phyloP scores from a whole-genome alignment of 2,888 invertebrate genomes.

The Colostygia pectinataria region DNA sequence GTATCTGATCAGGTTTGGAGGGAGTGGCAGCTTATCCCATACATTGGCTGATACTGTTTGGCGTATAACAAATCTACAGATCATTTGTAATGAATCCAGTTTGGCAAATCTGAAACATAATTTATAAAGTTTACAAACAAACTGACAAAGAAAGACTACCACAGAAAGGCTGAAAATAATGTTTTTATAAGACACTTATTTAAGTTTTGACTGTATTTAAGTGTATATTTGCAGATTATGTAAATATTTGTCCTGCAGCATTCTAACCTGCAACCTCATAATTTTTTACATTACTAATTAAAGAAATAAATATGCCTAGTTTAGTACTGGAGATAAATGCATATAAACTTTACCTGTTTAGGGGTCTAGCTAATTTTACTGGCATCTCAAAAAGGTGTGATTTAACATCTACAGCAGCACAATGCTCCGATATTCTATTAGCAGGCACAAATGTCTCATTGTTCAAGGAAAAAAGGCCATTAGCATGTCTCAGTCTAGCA shows the following conservation, averaged over 20 bases:
- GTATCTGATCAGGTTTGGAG: conserved; percentile 75
- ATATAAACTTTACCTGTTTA: conserved; percentile 60
- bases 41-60: conserved; percentile 86
- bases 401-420: conserved; percentile 75
- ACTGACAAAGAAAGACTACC: not conserved
- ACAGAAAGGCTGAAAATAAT: no score
- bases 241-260: no score
- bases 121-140: not conserved
- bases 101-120: conserved; percentile 84
- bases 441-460: conserved; percentile 82
- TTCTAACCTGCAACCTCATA: no score
- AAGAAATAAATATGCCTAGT: no score
- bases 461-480: conserved; percentile 85
- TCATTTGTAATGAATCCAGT: conserved; percentile 86
- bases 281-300: no score
- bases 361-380: conserved; percentile 74
- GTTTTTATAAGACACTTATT: no score
- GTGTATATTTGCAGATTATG: no score
- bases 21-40: conserved; percentile 86
- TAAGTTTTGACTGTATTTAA: no score
- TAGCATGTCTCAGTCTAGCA: conserved; percentile 87
- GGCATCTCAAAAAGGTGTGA: conserved; percentile 77
- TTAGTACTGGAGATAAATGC: not conserved
- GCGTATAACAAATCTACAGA: conserved; percentile 89
- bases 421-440: conserved; percentile 76